Conservation (phyloP, 1,140 invertebrate genomes). For the Aradophagus sp. region DNA sequence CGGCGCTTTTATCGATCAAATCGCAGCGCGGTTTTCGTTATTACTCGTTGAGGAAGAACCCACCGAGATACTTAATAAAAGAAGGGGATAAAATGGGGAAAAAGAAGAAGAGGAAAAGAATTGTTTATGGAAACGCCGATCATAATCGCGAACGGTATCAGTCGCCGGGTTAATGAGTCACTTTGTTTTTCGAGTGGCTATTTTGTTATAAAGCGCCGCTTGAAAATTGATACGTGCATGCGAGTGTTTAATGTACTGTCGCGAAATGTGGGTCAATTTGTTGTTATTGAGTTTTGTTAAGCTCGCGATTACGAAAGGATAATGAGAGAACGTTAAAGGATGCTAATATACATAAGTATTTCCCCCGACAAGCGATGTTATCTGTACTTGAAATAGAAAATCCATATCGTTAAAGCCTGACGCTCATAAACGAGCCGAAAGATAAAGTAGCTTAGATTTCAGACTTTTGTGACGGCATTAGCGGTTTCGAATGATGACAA, state of each 20-base stretch:
- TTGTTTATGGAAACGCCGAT: conserved; percentile 30
- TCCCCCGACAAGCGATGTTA: conserved; percentile 26
- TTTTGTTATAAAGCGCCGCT: conserved; percentile 16
- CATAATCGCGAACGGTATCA: conserved; percentile 26
- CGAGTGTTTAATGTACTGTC: conserved; percentile 19
- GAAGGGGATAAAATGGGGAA: no score
- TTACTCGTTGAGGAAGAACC: neutral
- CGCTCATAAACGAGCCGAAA: conserved; percentile 35
- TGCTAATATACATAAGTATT: conserved; percentile 53
- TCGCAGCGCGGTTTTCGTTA: conserved; percentile 11
- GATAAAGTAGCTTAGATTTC: conserved; percentile 39
- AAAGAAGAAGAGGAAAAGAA: no score
- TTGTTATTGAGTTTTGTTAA: conserved; percentile 52
- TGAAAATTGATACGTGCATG: conserved; percentile 16
- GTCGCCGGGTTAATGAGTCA: conserved; percentile 17
- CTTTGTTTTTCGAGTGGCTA: conserved; percentile 24
- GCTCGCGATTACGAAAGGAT: conserved; percentile 45
- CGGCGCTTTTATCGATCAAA: conserved; percentile 31
- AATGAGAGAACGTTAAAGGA: conserved; percentile 49
- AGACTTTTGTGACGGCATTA: conserved; percentile 13
- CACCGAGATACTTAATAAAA: no score
- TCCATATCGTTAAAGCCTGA: conserved; percentile 35
- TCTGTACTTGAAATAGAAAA: conserved; percentile 34
- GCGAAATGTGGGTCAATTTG: conserved; percentile 39
- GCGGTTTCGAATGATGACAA: conserved; percentile 29